Evolutionary conservation across 1,140 invertebrate species (phyloP), one percentile per base, ranked within the genome.

Genomic region (Drosophila tristis): DNA sequence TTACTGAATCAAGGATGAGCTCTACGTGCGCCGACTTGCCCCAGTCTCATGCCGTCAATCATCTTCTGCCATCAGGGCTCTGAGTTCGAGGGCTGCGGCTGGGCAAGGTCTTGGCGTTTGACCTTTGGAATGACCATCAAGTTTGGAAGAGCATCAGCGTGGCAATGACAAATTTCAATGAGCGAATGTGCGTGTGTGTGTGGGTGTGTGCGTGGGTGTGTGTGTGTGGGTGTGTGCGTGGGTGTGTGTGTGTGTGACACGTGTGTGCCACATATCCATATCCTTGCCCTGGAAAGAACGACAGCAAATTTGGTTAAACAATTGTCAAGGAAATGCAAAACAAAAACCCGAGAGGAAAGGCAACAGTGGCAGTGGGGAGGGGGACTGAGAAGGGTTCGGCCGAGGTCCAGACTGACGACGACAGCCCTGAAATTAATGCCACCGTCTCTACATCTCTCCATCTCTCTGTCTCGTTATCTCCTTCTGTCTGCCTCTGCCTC

Each of bases 371-470:
- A 6, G 26, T 4, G 9, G 3, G 35, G 35, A 13, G 9, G 35
- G 7, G 31, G 9, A 13, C 9, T 4, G 35, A 39, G 35, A 39
- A 39, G 35, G 35, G 11, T 39, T 39, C 35, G 35, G 55, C 6
- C 49, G 70, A 49, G 54, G 57, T 45, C 31, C 56, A 66, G 43
- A 57, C 65, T 62, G 26, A 56, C 39, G 39, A 20, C 48, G 47
- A 61, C 23, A 84, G 57, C 80, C 76, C 80, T 85, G 76, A 85
- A 77, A 85, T 77, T 53, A 68, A 80, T 73, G 43, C 35, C 5
- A 7, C 42, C 8, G 29, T 15, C 5, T 2, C 0, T n/a, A 25
- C 6, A 0, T 9, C 31, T 4, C 15, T 7, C 3, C 1, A 35
- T 15, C 31, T 4, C 15, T 7, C 5, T 31, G 31, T 16, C 6